Percentiles rank a stretch among this genome's conserved stretches.
Conservation (phyloP, 2,113 vertebrate species). For the Pomatostomus ruficeps region DNA sequence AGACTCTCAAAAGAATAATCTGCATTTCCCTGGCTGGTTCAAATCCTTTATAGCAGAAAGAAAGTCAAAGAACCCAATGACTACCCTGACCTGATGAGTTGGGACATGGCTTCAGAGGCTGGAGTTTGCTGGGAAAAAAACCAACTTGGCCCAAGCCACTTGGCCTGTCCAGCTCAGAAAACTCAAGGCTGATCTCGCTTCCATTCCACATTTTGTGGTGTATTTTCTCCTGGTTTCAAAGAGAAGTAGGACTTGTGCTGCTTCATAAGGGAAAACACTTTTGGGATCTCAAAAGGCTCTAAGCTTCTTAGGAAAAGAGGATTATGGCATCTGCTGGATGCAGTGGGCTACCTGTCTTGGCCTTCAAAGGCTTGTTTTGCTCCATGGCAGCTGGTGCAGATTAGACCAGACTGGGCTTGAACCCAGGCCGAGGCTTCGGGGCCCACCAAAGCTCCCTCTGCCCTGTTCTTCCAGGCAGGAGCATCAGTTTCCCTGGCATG, state of each 20-base stretch:
- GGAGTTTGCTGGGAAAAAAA: background rate
- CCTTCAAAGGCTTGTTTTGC: background rate
- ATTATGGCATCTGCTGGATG: background rate
- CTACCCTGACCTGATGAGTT: background rate
- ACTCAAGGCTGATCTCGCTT: background rate
- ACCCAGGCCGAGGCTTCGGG: rapidly evolving
- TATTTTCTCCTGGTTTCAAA: background rate
- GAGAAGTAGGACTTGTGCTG: background rate
- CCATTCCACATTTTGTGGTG: no score
- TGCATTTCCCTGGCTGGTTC: background rate
- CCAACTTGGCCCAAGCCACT: background rate
- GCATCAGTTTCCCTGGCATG: background rate
- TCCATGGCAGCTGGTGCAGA: background rate
- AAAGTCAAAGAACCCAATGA: background rate
- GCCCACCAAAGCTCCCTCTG: background rate
- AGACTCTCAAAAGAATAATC: background rate
- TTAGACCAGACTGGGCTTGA: background rate
- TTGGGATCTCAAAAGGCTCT: background rate
- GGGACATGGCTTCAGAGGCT: background rate
- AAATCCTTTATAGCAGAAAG: background rate
- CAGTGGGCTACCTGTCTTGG: background rate
- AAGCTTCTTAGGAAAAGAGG: background rate
- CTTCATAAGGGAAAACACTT: background rate
- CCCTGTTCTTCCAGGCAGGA: background rate
- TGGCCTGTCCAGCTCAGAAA: background rate